Percentiles rank a stretch among this genome's conserved stretches.
Evolutionary conservation across 2,888 invertebrate genomes (phyloP).

Genomic region (Epinotia demarniana): DNA sequence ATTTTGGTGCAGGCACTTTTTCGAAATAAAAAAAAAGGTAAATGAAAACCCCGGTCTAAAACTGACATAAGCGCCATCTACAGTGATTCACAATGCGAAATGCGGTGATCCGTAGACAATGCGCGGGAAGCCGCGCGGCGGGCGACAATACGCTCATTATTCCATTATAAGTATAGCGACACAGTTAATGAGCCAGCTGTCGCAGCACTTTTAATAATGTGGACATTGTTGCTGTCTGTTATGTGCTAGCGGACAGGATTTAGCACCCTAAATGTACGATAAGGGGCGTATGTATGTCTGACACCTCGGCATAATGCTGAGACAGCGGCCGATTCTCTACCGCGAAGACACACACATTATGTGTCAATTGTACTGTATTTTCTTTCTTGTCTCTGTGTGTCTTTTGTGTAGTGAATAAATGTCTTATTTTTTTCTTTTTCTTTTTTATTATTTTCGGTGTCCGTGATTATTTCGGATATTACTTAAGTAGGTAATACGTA

Average conservation of each 20-base stretch:
- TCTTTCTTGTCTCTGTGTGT: too few relatives aligned
- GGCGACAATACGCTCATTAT: slow-evolving; percentile 61
- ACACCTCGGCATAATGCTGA: too few relatives aligned
- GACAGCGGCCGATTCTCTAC: too few relatives aligned
- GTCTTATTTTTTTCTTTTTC: too few relatives aligned
- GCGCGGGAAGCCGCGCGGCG: slow-evolving; percentile 35
- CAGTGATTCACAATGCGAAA: slow-evolving; percentile 55
- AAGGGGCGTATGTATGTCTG: background rate
- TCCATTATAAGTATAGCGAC: slow-evolving; percentile 51
- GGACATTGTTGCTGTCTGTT: slow-evolving; percentile 42
- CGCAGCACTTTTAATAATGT: slow-evolving; percentile 49
- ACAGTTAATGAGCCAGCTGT: slow-evolving; percentile 51
- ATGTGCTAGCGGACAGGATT: background rate
- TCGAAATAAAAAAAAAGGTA: too few relatives aligned
- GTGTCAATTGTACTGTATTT: too few relatives aligned
- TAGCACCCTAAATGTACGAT: background rate
- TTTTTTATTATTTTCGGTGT: background rate
- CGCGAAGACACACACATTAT: too few relatives aligned
- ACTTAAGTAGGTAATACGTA: too few relatives aligned
- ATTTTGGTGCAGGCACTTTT: too few relatives aligned
- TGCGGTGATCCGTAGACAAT: slow-evolving; percentile 52
- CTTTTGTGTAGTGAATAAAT: too few relatives aligned
- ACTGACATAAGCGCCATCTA: slow-evolving; percentile 17
- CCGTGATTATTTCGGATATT: background rate
- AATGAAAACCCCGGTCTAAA: background rate